A percentile compares a stretch with the other conserved stretches of the same genome.
Conservation (phyloP, 2,113 vertebrate genomes). For the Myodes glareolus region DNA sequence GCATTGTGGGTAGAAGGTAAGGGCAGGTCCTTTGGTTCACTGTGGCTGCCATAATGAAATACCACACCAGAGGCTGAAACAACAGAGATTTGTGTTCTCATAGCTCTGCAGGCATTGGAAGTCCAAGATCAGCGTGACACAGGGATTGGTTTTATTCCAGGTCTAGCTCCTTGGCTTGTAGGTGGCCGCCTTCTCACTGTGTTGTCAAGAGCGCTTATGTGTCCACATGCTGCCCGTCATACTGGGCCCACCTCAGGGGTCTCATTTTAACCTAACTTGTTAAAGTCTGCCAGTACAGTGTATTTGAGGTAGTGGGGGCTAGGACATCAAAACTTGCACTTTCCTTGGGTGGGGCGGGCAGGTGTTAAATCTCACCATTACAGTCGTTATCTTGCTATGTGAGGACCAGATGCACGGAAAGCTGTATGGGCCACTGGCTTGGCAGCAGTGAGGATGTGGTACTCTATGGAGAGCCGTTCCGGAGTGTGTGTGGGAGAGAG, state of each 20-base stretch:
- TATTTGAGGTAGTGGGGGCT: neutral
- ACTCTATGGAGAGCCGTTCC: neutral
- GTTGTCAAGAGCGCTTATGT: neutral
- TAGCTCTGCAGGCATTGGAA: neutral
- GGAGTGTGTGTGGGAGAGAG: neutral
- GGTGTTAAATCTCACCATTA: neutral
- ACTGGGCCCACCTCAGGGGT: neutral
- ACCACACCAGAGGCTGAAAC: neutral
- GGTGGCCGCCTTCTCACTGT: neutral
- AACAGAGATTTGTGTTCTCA: neutral
- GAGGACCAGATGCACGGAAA: neutral
- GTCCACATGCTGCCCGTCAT: too few relatives aligned
- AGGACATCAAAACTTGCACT: too few relatives aligned
- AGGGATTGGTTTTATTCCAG: neutral
- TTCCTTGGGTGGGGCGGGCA: neutral
- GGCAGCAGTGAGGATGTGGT: too few relatives aligned
- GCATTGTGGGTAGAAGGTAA: neutral
- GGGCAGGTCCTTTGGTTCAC: neutral
- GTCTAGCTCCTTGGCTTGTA: neutral
- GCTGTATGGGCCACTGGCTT: neutral
- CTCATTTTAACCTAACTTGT: neutral
- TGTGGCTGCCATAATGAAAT: neutral
- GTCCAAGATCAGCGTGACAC: neutral
- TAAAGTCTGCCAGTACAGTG: neutral
- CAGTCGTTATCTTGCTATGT: neutral